Evolutionary conservation across 1,140 invertebrate species (phyloP).

Genomic region (Diorhabda elongata): DNA sequence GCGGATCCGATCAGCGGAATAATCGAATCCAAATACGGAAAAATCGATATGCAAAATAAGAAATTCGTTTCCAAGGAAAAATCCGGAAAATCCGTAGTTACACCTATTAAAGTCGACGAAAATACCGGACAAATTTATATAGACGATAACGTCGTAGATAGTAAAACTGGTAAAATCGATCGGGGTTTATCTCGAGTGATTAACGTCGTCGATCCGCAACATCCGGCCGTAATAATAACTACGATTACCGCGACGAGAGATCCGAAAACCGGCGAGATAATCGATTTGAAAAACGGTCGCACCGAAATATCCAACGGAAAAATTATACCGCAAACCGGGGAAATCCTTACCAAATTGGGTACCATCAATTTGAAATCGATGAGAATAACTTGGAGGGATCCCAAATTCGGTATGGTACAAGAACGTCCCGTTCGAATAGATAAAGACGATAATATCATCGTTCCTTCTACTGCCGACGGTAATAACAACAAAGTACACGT

Average conservation of each 20-base stretch:
- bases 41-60: conserved; percentile 54
- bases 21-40: conserved; percentile 57
- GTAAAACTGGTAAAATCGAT: conserved; percentile 58
- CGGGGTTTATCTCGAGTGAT: conserved; percentile 58
- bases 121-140: conserved; percentile 63
- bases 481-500: conserved; percentile 53
- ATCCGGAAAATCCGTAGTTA: conserved; percentile 55
- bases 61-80: conserved; percentile 54
- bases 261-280: conserved; percentile 52
- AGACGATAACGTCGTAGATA: conserved; percentile 55
- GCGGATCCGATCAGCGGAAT: conserved; percentile 54
- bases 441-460: conserved; percentile 50
- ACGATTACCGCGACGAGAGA: conserved; percentile 60
- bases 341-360: conserved; percentile 64
- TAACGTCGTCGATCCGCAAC: conserved; percentile 62
- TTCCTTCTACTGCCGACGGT: conserved; percentile 51
- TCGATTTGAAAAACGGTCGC: conserved; percentile 55
- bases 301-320: conserved; percentile 62
- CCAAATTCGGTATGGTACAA: conserved; percentile 59
- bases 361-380: conserved; percentile 60
- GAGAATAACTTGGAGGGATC: conserved; percentile 54
- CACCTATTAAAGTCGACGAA: conserved; percentile 55
- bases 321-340: conserved; percentile 58
- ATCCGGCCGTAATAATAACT: conserved; percentile 62
- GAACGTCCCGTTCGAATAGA: conserved; percentile 42